Conservation (phyloP, 2,888 invertebrate species). For the Pachycephus smyrnensis region DNA sequence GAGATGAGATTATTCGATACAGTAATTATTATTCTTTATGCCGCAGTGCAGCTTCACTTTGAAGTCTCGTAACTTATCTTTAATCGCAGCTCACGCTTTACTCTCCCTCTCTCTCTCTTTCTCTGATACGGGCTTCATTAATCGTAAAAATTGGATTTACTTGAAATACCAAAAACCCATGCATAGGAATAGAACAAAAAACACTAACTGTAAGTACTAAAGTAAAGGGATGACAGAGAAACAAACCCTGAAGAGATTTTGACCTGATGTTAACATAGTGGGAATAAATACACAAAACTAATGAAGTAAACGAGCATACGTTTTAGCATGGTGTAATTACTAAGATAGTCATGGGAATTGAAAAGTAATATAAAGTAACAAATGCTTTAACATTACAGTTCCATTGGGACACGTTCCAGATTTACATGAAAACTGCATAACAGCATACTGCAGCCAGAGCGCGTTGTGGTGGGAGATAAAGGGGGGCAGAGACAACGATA, state of each 20-base stretch:
- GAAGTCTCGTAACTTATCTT: not conserved
- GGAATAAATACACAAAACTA: not conserved
- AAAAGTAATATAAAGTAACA: not conserved
- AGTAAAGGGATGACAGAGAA: not conserved
- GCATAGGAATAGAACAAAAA: not conserved
- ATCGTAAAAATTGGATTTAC: not conserved
- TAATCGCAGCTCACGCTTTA: not conserved
- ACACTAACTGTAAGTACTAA: not conserved
- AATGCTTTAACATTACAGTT: constrained; percentile 42
- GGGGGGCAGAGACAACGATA: constrained; percentile 23
- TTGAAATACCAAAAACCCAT: not conserved
- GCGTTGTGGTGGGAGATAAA: not conserved
- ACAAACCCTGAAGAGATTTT: not conserved
- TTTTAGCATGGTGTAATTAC: not conserved
- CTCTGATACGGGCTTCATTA: not conserved
- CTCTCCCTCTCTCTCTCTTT: not conserved
- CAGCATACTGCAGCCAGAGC: constrained; percentile 47
- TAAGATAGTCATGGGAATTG: not conserved
- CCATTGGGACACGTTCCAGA: constrained; percentile 29
- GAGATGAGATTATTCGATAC: not conserved
- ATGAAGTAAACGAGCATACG: not conserved
- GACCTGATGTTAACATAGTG: not conserved
- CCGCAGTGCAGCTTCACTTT: not conserved
- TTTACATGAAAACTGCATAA: constrained; percentile 37
- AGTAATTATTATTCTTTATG: not conserved